These are phyloP conservation scores for Mythimna vitellina DNA, from an alignment of 2,888 invertebrate species.

Conservation along the genomic window DNA sequence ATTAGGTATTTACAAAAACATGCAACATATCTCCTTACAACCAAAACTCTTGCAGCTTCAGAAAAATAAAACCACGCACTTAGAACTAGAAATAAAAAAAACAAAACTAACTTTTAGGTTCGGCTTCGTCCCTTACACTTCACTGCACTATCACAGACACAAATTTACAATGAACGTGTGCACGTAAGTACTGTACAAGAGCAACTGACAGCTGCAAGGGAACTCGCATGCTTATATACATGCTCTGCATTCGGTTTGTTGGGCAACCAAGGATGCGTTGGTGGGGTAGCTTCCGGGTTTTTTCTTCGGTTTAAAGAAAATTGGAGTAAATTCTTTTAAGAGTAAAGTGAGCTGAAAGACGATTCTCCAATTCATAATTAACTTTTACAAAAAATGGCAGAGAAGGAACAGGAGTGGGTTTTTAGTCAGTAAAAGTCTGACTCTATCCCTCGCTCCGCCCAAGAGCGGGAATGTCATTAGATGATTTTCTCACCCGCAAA, in stretches of 20 bases:
- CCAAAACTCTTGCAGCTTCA: not conserved
- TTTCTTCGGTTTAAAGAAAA: constrained; percentile 42
- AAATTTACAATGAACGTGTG: constrained; percentile 43
- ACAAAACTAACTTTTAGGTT: constrained; percentile 59
- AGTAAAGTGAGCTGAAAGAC: not conserved
- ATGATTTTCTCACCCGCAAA: no score
- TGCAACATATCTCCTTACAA: not conserved
- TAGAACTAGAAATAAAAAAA: constrained; percentile 13
- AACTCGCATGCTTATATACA: constrained; percentile 71
- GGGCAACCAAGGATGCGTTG: constrained; percentile 66
- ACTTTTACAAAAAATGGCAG: no score
- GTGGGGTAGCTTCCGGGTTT: constrained; percentile 69
- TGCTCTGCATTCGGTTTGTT: constrained; percentile 73
- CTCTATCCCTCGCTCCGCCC: no score
- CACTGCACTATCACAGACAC: constrained; percentile 64
- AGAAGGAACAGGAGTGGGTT: no score
- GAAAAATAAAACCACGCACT: not conserved
- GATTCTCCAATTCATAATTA: not conserved
- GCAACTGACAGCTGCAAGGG: constrained; percentile 56
- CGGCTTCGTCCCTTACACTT: constrained; percentile 48
- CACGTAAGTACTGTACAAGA: constrained; percentile 20
- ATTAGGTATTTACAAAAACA: constrained; percentile 9
- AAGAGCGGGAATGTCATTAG: no score
- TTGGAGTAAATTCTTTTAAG: constrained; percentile 37
- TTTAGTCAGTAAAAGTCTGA: no score